Evolutionary conservation across 2,113 vertebrate species (phyloP).

Genomic region (Malurus alboscapulatus): DNA sequence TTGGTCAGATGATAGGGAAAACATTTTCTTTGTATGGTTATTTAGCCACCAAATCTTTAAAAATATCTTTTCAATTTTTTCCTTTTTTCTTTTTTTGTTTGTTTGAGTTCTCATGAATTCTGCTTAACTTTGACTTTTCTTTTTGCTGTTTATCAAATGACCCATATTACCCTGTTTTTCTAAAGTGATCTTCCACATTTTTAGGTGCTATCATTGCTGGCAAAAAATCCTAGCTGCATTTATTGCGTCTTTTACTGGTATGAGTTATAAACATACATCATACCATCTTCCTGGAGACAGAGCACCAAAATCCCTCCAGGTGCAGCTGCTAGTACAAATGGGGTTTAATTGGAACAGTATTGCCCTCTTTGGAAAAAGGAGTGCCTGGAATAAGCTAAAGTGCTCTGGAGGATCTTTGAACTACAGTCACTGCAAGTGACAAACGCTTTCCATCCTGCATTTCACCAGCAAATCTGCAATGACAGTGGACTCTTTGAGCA

Average conservation of each 20-base stretch:
- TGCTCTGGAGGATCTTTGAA: background rate
- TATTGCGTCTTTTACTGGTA: background rate
- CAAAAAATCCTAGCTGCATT: background rate
- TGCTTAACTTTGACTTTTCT: background rate
- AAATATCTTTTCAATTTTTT: background rate
- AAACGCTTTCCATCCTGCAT: background rate
- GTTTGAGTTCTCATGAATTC: background rate
- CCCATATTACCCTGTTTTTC: background rate
- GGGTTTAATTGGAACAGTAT: background rate
- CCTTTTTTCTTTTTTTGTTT: background rate
- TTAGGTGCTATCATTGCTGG: background rate
- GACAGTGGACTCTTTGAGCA: background rate
- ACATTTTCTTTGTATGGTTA: background rate
- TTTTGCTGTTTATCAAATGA: background rate
- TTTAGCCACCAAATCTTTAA: background rate
- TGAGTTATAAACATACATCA: fast-evolving
- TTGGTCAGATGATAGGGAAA: background rate
- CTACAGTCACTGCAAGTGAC: background rate
- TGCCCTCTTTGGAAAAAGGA: background rate
- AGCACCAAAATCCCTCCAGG: background rate
- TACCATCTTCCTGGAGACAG: background rate
- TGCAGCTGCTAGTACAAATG: background rate
- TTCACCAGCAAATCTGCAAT: background rate
- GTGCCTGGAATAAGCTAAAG: background rate
- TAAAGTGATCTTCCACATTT: background rate